Percentiles rank a stretch among this genome's conserved stretches.
phyloP scores from a whole-genome alignment of 1,140 invertebrate genomes.

The Monochamus saltuarius region DNA sequence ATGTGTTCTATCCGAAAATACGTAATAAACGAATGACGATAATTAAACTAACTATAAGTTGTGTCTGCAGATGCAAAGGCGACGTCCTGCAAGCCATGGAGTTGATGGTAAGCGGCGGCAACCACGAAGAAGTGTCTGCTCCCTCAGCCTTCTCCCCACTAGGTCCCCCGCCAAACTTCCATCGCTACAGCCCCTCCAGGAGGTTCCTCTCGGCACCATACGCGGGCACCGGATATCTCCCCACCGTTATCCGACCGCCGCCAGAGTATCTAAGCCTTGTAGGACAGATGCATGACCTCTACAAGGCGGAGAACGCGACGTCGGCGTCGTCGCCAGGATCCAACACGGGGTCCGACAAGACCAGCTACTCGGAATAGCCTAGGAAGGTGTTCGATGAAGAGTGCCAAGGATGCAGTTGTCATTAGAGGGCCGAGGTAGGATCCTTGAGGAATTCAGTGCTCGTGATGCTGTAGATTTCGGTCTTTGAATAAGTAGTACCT shows the following conservation, averaged over 20 bases:
- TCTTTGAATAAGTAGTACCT: too few relatives aligned
- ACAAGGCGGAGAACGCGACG: conserved; percentile 51
- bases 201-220: conserved; percentile 78
- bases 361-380: conserved; percentile 54
- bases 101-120: conserved; percentile 71
- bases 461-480: too few relatives aligned
- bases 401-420: neutral
- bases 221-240: conserved; percentile 75
- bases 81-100: conserved; percentile 91
- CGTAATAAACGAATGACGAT: too few relatives aligned
- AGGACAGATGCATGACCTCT: conserved; percentile 47
- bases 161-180: conserved; percentile 60
- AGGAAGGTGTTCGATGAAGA: neutral
- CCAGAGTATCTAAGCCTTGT: conserved; percentile 46
- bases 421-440: neutral
- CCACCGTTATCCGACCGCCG: conserved; percentile 71
- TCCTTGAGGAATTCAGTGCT: too few relatives aligned
- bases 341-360: conserved; percentile 52
- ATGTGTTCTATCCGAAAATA: neutral
- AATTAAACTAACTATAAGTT: too few relatives aligned
- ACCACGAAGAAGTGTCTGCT: conserved; percentile 50
- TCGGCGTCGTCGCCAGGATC: conserved; percentile 52
- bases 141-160: conserved; percentile 75
- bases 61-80: conserved; percentile 59
- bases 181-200: conserved; percentile 59